A percentile compares a stretch with the other conserved stretches of the same genome.
Evolutionary conservation across 2,113 vertebrate species (phyloP).

Genomic region (Noctilio leporinus): DNA sequence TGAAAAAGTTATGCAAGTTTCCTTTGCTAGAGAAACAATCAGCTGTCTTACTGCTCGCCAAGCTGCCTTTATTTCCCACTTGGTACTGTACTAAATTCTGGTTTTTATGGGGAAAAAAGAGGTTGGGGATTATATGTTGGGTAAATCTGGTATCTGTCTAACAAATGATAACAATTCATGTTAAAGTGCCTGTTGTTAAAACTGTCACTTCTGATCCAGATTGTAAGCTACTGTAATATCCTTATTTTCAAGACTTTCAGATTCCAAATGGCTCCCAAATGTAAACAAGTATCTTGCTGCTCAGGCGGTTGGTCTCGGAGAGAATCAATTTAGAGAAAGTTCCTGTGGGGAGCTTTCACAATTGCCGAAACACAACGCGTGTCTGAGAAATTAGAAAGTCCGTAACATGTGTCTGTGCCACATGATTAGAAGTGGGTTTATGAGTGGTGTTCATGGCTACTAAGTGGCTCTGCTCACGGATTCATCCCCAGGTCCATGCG

Average conservation of each 20-base stretch:
- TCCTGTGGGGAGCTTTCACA: background rate
- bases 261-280: slow-evolving; percentile 63
- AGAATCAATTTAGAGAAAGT: background rate
- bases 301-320: slow-evolving; percentile 29
- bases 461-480: background rate
- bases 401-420: background rate
- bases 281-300: slow-evolving; percentile 5
- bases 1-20: slow-evolving; percentile 72
- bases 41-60: slow-evolving; percentile 23
- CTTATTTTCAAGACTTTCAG: slow-evolving; percentile 73
- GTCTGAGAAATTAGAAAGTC: background rate
- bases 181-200: slow-evolving; percentile 61
- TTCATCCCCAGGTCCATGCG: background rate
- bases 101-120: slow-evolving; percentile 50
- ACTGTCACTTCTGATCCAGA: slow-evolving; percentile 53
- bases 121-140: background rate
- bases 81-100: slow-evolving; percentile 47
- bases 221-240: slow-evolving; percentile 46
- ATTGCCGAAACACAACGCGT: background rate
- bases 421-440: background rate
- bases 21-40: slow-evolving; percentile 66
- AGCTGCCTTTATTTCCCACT: slow-evolving; percentile 45
- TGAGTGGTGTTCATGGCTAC: background rate
- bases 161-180: slow-evolving; percentile 41
- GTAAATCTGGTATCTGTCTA: slow-evolving; percentile 47